Percentiles rank a stretch among this genome's conserved stretches.
These are phyloP conservation scores for Thamnophis elegans DNA, from an alignment of 2,797 vertebrate species.

Conservation along the genomic window DNA sequence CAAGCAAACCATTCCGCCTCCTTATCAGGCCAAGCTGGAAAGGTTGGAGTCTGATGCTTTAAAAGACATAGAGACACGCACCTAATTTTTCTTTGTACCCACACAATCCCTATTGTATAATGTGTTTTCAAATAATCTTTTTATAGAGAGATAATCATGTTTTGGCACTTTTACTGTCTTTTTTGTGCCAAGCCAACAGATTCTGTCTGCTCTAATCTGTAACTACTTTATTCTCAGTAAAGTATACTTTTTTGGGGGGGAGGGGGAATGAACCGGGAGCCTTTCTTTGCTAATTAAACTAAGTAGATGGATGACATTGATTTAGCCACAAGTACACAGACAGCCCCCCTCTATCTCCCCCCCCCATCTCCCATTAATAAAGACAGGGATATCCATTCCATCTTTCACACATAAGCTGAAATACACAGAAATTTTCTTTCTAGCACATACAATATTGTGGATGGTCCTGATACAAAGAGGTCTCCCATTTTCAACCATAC, in stretches of 20 bases:
- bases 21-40: neutral
- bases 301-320: neutral
- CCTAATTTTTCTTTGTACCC: neutral
- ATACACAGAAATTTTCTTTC: neutral
- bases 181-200: too few relatives aligned
- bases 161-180: too few relatives aligned
- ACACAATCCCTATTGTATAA: neutral
- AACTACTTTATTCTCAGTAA: too few relatives aligned
- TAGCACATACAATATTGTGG: neutral
- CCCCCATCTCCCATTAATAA: neutral
- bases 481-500: neutral
- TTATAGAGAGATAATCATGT: too few relatives aligned
- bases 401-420: neutral
- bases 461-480: neutral
- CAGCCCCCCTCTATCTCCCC: neutral
- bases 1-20: neutral
- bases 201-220: neutral
- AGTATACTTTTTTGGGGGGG: too few relatives aligned
- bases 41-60: neutral
- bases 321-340: neutral
- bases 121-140: neutral
- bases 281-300: neutral
- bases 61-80: neutral
- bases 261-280: too few relatives aligned
- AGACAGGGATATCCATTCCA: neutral